Percentiles rank a stretch among this genome's conserved stretches.
Conservation (phyloP, 2,113 vertebrate genomes). For the Aptenodytes patagonicus region DNA sequence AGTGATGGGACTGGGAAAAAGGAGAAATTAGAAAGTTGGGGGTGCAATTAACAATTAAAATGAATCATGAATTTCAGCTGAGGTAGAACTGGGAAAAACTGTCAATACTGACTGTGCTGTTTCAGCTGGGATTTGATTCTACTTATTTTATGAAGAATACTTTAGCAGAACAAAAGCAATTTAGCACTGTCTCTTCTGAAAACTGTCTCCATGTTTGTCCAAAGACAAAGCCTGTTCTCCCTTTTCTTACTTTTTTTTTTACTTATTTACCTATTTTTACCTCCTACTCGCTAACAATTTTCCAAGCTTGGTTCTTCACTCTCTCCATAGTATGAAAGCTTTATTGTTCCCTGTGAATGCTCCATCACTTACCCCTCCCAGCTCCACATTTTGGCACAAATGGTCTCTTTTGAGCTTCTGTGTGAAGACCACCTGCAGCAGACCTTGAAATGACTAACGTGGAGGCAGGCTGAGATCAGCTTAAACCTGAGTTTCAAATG, state of each 20-base stretch:
- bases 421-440: constrained; percentile 59
- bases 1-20: background rate
- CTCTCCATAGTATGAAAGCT: constrained; percentile 35
- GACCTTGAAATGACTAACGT: constrained; percentile 33
- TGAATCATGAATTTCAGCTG: background rate
- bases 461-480: constrained; percentile 40
- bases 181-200: background rate
- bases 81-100: background rate
- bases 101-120: background rate
- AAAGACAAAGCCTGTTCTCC: background rate
- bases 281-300: background rate
- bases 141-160: background rate
- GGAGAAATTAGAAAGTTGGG: background rate
- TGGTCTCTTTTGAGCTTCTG: constrained; percentile 51
- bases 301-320: constrained; percentile 2
- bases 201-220: background rate
- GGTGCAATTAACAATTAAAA: background rate
- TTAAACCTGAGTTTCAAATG: constrained; percentile 27
- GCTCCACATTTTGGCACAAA: background rate
- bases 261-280: background rate
- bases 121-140: background rate
- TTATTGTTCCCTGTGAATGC: constrained; percentile 51
- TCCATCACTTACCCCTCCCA: constrained; percentile 5
- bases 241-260: background rate
- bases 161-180: background rate